Evolutionary conservation across 2,113 vertebrate species (phyloP), one percentile per base, ranked within the genome.

Genomic region (Prietella phreatophila): DNA sequence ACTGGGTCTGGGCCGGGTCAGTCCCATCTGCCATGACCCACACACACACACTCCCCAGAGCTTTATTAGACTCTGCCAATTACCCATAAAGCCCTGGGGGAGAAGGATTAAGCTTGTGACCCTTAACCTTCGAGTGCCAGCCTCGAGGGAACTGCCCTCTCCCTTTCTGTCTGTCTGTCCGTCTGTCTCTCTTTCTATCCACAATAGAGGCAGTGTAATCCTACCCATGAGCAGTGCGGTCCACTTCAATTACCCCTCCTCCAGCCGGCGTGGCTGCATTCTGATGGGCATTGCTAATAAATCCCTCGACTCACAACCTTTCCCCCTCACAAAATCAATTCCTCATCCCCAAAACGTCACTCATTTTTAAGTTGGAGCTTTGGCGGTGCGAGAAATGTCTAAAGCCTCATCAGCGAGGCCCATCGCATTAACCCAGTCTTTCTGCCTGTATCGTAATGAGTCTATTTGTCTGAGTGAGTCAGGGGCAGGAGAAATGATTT

Each of bases 51-150:
- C 84, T 87, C 65, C 87, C 89, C 80, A 82, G 90, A 93, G 93
- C 92, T 94, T 94, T 93, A 96, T 95, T 94, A 95, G 93, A 89
- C 91, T 90, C 91, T 89, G 92, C 90, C 95, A 95, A 95, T 95
- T 95, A 95, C 94, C 94, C 93, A 94, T 69, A 88, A 90, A 92
- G 90, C 93, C 92, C 94, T 92, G 87, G 85, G 94, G 93, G 93
- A 92, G 92, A 92, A 91, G 94, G 94, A 95, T 95, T 95, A 95
- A 93, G 93, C 91, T 86, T 85, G 85, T 92, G 95, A 92, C 93
- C 96, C 95, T 92, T 94, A 94, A 94, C 94, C 94, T 89, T 92
- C 87, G 50, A 82, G 86, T 56, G 87, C 73, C 50, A 87, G 79
- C 91, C 94, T 90, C 93, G 63, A 50, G 91, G 88, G 69, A 90